Conservation (phyloP, 2,797 vertebrate genomes). For the Sebastes steindachneri region DNA sequence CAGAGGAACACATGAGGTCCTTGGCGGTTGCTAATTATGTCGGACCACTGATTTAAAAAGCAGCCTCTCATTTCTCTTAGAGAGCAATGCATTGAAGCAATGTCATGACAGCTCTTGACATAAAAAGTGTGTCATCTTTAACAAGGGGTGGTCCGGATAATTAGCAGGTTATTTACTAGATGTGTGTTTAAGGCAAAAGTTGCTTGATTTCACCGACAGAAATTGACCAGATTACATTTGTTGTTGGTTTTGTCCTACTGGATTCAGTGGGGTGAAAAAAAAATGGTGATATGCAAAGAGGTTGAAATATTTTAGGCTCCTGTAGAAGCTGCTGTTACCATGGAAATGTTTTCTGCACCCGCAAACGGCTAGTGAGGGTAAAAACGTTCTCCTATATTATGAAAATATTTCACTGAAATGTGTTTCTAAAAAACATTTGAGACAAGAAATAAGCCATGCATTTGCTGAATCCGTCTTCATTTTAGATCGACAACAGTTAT, state of each 20-base stretch:
- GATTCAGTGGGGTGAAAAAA: background rate
- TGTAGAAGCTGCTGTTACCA: too few species aligned
- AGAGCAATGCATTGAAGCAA: background rate
- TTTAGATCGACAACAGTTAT: too few species aligned
- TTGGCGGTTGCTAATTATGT: slow-evolving; percentile 16
- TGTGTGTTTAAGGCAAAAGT: background rate
- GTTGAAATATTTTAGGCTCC: background rate
- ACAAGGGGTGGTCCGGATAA: background rate
- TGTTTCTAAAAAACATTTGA: too few species aligned
- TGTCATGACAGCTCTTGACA: background rate
- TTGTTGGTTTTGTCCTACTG: background rate
- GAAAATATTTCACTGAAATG: too few species aligned
- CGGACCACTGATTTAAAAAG: background rate
- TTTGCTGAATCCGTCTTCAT: too few species aligned
- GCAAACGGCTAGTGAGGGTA: too few species aligned
- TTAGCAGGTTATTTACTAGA: background rate
- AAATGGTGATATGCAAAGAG: background rate
- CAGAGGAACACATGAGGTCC: background rate
- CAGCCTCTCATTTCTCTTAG: background rate
- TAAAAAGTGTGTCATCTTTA: background rate
- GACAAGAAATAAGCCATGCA: too few species aligned
- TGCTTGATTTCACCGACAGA: background rate
- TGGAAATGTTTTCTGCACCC: too few species aligned
- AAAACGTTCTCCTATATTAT: too few species aligned
- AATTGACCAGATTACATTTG: background rate